phyloP scores from a whole-genome alignment of 1,140 invertebrate genomes.

The Alviniconcha marisindica region DNA sequence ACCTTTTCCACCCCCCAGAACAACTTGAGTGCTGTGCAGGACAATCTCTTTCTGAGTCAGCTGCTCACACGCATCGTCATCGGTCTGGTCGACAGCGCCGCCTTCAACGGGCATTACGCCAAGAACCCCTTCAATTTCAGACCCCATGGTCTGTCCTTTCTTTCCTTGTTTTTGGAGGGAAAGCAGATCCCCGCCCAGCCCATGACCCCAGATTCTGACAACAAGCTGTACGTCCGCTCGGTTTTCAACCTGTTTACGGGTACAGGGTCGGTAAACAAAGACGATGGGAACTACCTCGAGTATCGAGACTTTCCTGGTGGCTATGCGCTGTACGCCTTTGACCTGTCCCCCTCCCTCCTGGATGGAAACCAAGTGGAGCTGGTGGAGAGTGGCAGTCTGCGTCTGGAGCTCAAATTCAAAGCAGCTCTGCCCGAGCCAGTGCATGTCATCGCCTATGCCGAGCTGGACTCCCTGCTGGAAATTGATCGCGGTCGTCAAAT shows the following conservation, averaged over 20 bases:
- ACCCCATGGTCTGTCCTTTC: background rate
- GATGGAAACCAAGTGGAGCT: too few relatives aligned
- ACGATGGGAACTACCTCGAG: background rate
- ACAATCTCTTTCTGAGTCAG: constrained; percentile 31
- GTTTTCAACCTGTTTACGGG: background rate
- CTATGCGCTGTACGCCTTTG: constrained; percentile 18
- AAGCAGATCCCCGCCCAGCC: constrained; percentile 19
- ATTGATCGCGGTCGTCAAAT: too few relatives aligned
- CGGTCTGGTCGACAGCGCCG: constrained; percentile 5
- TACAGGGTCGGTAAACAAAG: background rate
- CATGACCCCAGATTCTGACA: background rate
- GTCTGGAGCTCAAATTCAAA: too few relatives aligned
- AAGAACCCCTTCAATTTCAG: constrained; percentile 24
- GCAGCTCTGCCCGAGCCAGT: too few relatives aligned
- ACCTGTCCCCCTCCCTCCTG: background rate
- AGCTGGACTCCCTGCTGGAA: too few relatives aligned
- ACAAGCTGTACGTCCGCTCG: background rate
- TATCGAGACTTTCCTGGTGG: background rate
- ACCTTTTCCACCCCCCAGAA: background rate
- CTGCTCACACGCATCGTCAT: background rate
- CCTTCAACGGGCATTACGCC: constrained; percentile 17
- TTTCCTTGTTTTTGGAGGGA: constrained; percentile 4
- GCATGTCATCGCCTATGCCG: too few relatives aligned
- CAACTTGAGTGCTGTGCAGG: background rate
- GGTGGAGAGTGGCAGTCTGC: too few relatives aligned